These are phyloP conservation scores for Bovichtus variegatus DNA, from an alignment of 2,797 vertebrate genomes.

Conservation along the genomic window DNA sequence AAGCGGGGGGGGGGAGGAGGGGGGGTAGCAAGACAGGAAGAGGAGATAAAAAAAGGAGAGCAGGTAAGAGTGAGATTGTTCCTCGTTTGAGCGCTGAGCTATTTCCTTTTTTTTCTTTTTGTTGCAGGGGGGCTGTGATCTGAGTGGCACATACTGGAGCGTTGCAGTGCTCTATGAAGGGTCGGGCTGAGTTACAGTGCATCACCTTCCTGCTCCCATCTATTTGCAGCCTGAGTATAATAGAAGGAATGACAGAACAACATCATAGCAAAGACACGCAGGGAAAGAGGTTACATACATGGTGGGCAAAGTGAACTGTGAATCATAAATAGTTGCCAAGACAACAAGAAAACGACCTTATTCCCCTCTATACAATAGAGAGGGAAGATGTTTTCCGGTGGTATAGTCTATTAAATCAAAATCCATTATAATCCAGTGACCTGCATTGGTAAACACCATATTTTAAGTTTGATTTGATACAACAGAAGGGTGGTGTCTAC, in stretches of 20 bases:
- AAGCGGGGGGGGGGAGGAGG: background rate
- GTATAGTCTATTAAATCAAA: background rate
- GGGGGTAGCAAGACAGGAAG: slow-evolving; percentile 1
- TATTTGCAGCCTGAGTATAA: slow-evolving; percentile 22
- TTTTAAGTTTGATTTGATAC: background rate
- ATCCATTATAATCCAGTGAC: background rate
- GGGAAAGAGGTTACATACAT: background rate
- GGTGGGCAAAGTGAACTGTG: background rate
- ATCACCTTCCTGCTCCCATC: slow-evolving; percentile 30
- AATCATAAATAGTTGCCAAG: slow-evolving; percentile 25
- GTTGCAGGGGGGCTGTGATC: slow-evolving; percentile 24
- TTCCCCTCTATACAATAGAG: background rate
- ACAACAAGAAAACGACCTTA: slow-evolving; percentile 9
- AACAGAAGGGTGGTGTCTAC: background rate
- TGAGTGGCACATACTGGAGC: slow-evolving; percentile 53
- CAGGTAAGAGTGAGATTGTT: slow-evolving; percentile 54
- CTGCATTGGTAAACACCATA: background rate
- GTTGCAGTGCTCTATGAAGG: background rate
- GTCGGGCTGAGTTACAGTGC: slow-evolving; percentile 27
- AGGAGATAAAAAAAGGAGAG: background rate
- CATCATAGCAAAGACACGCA: slow-evolving; percentile 10
- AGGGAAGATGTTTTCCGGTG: background rate
- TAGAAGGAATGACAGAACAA: slow-evolving; percentile 17
- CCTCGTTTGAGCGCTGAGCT: slow-evolving; percentile 45
- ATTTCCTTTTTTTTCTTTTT: slow-evolving; percentile 3